Evolutionary conservation across 1,140 invertebrate genomes (phyloP).

Genomic region (Latrodectus geometricus): DNA sequence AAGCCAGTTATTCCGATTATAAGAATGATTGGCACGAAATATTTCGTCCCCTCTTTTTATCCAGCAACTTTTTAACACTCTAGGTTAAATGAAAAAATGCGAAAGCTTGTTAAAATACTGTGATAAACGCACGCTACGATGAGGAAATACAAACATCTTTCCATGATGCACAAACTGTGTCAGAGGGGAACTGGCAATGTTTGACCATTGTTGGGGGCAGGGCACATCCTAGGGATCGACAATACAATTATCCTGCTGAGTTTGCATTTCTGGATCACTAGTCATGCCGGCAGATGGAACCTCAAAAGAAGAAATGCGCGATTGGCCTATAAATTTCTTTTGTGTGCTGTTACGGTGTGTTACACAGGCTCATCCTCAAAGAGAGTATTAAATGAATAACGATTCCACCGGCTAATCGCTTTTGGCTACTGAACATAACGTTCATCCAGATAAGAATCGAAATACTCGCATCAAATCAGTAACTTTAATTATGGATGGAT

Average conservation of each 20-base stretch:
- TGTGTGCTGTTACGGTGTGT: neutral
- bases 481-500: neutral
- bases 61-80: too few species aligned
- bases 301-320: neutral
- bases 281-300: slow-evolving; percentile 11
- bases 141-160: neutral
- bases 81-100: too few species aligned
- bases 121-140: neutral
- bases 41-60: too few species aligned
- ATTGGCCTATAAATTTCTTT: slow-evolving; percentile 36
- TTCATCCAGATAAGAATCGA: neutral
- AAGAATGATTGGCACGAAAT: too few species aligned
- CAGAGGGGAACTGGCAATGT: neutral
- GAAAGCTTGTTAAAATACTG: neutral
- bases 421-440: neutral
- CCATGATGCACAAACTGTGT: slow-evolving; percentile 4
- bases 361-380: neutral
- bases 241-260: neutral
- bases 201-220: slow-evolving; percentile 28
- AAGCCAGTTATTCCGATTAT: too few species aligned
- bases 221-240: neutral
- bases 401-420: too few species aligned
- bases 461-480: neutral
- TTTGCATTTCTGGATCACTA: slow-evolving; percentile 48
- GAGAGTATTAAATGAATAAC: too few species aligned